phyloP scores from a whole-genome alignment of 2,888 invertebrate genomes.

The Philereme vetulata region DNA sequence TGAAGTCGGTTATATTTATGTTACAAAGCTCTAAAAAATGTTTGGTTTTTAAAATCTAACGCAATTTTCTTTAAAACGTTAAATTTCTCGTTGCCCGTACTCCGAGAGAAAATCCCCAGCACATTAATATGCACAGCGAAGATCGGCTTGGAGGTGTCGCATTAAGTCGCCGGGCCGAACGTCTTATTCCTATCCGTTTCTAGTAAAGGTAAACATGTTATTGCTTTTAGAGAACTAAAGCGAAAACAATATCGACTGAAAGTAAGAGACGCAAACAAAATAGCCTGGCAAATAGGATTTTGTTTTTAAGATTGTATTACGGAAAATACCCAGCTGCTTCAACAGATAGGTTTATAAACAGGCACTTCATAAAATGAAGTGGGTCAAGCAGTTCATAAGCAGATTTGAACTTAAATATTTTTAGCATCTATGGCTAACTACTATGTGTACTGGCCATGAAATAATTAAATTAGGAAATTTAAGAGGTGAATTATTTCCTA shows the following conservation, averaged over 20 bases:
- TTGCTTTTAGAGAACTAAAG: constrained; percentile 34
- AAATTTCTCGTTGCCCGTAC: background rate
- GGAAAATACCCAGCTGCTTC: too few species aligned
- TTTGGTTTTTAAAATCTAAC: background rate
- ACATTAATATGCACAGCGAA: constrained; percentile 30
- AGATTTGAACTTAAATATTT: too few species aligned
- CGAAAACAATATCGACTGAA: constrained; percentile 16
- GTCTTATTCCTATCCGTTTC: constrained; percentile 34
- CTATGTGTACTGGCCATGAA: too few species aligned
- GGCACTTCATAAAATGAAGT: too few species aligned
- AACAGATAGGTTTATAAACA: too few species aligned
- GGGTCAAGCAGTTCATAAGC: too few species aligned
- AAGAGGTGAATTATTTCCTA: too few species aligned
- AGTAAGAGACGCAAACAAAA: background rate
- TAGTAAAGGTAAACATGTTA: constrained; percentile 39
- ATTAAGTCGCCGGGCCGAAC: constrained; percentile 6
- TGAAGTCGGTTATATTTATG: too few species aligned
- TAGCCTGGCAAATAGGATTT: background rate
- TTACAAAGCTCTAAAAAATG: too few species aligned
- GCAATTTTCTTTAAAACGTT: constrained; percentile 6
- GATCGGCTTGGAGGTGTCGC: constrained; percentile 19
- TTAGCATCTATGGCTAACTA: too few species aligned
- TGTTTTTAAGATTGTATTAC: background rate
- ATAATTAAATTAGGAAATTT: too few species aligned
- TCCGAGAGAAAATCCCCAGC: constrained; percentile 13